Evolutionary conservation across 1,140 invertebrate genomes (phyloP).

Genomic region (Hyposmocoma kahamanoa): DNA sequence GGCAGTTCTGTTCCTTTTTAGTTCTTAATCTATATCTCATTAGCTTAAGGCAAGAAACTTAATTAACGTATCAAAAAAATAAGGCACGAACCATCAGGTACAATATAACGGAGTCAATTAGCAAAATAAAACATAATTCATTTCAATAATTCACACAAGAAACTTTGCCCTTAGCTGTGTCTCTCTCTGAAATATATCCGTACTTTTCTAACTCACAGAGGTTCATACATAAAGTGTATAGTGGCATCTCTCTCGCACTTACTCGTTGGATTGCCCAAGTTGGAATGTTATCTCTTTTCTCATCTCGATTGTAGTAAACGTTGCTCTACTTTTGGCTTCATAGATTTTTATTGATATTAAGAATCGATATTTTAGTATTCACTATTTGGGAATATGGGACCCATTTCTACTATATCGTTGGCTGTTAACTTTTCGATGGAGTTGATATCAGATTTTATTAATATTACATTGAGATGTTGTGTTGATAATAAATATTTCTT

Average conservation of each 20-base stretch:
- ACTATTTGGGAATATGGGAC: too few species aligned
- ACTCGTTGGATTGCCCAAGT: conserved; percentile 44
- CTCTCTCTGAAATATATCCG: conserved; percentile 12
- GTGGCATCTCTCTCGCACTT: conserved; percentile 36
- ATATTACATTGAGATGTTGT: too few species aligned
- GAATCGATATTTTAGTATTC: too few species aligned
- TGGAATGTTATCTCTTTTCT: conserved; percentile 53
- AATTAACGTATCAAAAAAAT: conserved; percentile 27
- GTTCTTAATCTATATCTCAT: too few species aligned
- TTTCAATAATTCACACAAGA: conserved; percentile 54
- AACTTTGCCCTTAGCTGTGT: conserved; percentile 36
- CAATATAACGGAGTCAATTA: conserved; percentile 38
- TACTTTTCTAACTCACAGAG: conserved; percentile 19
- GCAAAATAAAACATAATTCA: conserved; percentile 59
- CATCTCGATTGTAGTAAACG: conserved; percentile 28
- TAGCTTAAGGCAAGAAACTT: conserved; percentile 16
- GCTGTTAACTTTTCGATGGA: too few species aligned
- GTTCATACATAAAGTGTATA: conserved; percentile 9
- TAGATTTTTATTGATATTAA: too few species aligned
- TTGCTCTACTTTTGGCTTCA: conserved; percentile 21
- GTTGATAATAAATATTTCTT: too few species aligned
- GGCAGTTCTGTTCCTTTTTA: too few species aligned
- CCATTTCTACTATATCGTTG: too few species aligned
- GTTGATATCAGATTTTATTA: too few species aligned
- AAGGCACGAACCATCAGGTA: conserved; percentile 11